These are phyloP conservation scores for Scolopax bukidnonensis DNA, from an alignment of 2,797 vertebrate species.

Conservation along the genomic window DNA sequence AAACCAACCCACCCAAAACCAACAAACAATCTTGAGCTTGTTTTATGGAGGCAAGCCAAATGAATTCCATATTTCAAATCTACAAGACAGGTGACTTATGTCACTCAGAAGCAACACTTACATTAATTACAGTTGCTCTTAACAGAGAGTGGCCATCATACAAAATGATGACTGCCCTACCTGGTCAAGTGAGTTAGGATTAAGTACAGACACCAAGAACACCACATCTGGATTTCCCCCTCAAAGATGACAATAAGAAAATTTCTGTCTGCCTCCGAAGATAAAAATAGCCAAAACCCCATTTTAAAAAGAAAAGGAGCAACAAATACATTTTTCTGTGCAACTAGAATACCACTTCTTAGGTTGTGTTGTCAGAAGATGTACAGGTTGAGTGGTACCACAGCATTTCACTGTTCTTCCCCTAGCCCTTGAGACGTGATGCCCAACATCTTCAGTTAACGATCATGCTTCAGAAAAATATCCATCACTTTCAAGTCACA, in stretches of 20 bases:
- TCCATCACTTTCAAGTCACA: neutral
- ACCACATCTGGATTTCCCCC: neutral
- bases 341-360: fast-evolving
- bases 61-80: neutral
- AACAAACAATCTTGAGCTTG: neutral
- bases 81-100: neutral
- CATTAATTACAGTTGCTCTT: neutral
- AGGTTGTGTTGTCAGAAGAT: neutral
- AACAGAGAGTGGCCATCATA: neutral
- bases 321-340: neutral
- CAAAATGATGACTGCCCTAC: neutral
- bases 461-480: neutral
- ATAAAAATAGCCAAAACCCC: neutral
- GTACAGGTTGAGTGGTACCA: neutral
- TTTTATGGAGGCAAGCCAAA: neutral
- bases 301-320: neutral
- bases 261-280: neutral
- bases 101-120: neutral
- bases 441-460: neutral
- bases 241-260: neutral
- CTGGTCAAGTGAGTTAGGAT: neutral
- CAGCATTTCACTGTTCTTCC: neutral
- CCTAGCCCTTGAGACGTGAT: neutral
- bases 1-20: neutral
- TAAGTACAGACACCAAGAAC: neutral